Percentiles rank a stretch among this genome's conserved stretches.
Evolutionary conservation across 2,113 vertebrate genomes (phyloP).

Genomic region (Accipiter virgatus): DNA sequence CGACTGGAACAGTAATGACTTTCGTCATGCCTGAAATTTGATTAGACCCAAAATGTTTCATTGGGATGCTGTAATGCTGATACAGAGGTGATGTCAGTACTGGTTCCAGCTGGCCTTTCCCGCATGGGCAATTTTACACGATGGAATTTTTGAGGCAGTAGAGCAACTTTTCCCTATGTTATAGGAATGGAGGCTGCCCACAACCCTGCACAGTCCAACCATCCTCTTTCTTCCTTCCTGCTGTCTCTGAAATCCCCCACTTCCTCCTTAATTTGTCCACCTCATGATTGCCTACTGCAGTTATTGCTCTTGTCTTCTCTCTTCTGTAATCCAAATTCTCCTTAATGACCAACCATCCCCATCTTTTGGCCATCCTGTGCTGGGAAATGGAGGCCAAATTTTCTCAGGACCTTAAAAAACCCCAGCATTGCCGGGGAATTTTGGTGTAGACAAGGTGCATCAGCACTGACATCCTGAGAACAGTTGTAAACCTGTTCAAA

Average conservation of each 20-base stretch:
- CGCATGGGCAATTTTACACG: accelerated
- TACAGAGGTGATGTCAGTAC: neutral
- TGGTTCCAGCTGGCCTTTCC: neutral
- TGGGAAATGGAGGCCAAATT: neutral
- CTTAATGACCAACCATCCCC: neutral
- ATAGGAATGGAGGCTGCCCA: accelerated
- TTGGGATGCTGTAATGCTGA: neutral
- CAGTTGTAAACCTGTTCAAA: neutral
- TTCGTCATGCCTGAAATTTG: neutral
- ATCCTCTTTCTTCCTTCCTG: neutral
- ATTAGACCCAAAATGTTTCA: neutral
- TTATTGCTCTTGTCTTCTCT: neutral
- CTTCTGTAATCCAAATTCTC: neutral
- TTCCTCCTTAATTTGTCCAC: neutral
- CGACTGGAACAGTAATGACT: accelerated
- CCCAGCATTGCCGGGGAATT: accelerated
- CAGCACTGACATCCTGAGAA: neutral
- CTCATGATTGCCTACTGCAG: neutral
- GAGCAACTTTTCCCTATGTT: neutral
- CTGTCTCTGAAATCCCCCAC: neutral
- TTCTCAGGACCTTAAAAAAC: neutral
- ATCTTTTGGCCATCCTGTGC: neutral
- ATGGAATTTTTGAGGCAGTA: neutral
- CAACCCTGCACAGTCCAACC: neutral
- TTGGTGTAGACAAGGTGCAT: neutral